Evolutionary conservation across 1,140 invertebrate species (phyloP).

Genomic region (Zophobas morio): DNA sequence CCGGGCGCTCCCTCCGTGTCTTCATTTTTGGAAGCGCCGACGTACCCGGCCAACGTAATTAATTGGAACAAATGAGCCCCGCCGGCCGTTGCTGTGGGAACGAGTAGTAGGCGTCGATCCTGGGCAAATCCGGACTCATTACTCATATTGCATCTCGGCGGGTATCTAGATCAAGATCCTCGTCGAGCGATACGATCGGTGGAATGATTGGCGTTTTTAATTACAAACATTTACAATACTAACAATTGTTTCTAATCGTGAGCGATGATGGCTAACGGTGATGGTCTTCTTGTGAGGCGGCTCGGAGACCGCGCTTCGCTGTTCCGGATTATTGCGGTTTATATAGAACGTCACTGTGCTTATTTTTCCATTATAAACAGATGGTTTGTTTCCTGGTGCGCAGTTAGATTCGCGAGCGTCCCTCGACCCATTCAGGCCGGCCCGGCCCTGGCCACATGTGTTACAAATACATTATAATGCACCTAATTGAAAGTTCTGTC

Average conservation of each 20-base stretch:
- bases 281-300: constrained; percentile 31
- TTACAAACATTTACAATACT: constrained; percentile 44
- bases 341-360: constrained; percentile 30
- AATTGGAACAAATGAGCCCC: constrained; percentile 28
- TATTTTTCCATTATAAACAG: constrained; percentile 29
- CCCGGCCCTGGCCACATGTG: constrained; percentile 29
- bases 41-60: neutral
- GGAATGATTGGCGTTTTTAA: constrained; percentile 44
- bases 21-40: constrained; percentile 1
- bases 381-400: constrained; percentile 25
- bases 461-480: constrained; percentile 54
- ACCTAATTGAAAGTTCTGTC: constrained; percentile 58
- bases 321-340: constrained; percentile 36
- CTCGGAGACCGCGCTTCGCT: neutral
- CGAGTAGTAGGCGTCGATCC: constrained; percentile 34
- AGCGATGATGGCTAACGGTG: constrained; percentile 29
- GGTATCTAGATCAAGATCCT: constrained; percentile 39
- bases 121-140: constrained; percentile 40
- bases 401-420: neutral
- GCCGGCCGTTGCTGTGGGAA: constrained; percentile 24
- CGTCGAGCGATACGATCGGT: constrained; percentile 13
- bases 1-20: too few species aligned
- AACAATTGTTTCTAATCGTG: constrained; percentile 46
- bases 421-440: constrained; percentile 10
- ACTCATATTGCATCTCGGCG: constrained; percentile 38